These are phyloP conservation scores for Eremophila alpestris DNA, from an alignment of 2,797 vertebrate genomes.

Conservation along the genomic window DNA sequence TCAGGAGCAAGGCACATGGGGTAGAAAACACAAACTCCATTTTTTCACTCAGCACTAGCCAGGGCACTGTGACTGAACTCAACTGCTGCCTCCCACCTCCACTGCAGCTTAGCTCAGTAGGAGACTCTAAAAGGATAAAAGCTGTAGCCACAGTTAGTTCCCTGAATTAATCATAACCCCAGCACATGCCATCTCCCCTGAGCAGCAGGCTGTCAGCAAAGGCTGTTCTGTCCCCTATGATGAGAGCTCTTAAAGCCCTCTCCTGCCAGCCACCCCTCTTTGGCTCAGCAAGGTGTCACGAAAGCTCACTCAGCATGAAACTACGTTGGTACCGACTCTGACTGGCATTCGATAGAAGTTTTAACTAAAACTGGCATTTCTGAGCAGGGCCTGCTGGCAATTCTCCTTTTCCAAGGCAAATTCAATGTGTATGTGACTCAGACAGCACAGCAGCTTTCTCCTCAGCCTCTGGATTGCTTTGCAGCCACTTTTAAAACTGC, in stretches of 20 bases:
- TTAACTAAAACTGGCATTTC: slow-evolving; percentile 28
- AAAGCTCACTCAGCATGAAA: neutral
- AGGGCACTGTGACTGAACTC: neutral
- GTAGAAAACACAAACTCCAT: neutral
- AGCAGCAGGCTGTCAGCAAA: slow-evolving; percentile 18
- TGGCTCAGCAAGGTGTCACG: slow-evolving; percentile 21
- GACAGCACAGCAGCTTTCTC: neutral
- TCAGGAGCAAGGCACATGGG: neutral
- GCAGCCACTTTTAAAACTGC: neutral
- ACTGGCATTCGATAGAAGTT: neutral
- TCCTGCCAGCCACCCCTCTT: neutral
- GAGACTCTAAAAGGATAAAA: slow-evolving; percentile 13
- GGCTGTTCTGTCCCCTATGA: neutral
- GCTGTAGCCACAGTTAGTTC: neutral
- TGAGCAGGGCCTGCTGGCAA: slow-evolving; percentile 3
- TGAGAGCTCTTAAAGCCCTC: neutral
- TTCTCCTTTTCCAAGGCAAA: neutral
- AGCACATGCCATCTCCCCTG: neutral
- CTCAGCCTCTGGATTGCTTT: neutral
- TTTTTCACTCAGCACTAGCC: neutral
- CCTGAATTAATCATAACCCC: slow-evolving; percentile 36
- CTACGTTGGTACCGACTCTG: neutral
- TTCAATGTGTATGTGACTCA: neutral
- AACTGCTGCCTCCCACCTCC: neutral
- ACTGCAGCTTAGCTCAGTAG: neutral